phyloP scores from a whole-genome alignment of 1,140 invertebrate genomes.

The Macrocentrus cingulum region DNA sequence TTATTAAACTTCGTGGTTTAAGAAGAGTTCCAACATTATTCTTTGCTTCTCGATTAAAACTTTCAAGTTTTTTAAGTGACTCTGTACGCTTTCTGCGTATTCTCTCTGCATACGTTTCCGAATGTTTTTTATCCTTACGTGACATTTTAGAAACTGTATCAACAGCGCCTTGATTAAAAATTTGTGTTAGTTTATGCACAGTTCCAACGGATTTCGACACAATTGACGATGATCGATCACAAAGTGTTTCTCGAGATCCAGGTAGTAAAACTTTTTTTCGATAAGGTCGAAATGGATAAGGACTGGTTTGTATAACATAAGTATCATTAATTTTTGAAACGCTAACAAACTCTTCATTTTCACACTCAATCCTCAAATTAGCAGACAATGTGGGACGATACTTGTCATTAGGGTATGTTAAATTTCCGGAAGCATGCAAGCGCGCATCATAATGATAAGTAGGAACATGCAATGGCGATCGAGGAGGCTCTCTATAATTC shows the following conservation, averaged over 20 bases:
- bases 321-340: constrained; percentile 41
- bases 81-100: constrained; percentile 33
- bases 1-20: constrained; percentile 16
- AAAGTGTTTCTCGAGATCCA: not conserved
- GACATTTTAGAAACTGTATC: constrained; percentile 46
- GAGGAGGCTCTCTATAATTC: not conserved
- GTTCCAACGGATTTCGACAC: not conserved
- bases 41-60: constrained; percentile 5
- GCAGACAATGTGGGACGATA: not conserved
- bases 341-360: constrained; percentile 50
- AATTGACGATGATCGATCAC: not conserved
- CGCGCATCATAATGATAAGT: not conserved
- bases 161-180: constrained; percentile 38
- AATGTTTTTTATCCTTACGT: constrained; percentile 52
- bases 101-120: constrained; percentile 50
- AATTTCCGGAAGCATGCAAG: constrained; percentile 14
- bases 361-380: not conserved
- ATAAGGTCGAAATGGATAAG: constrained; percentile 48
- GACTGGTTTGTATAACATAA: constrained; percentile 48
- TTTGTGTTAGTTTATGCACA: constrained; percentile 35
- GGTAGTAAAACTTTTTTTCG: constrained; percentile 26
- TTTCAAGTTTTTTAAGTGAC: not conserved
- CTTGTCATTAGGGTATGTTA: not conserved
- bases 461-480: constrained; percentile 19
- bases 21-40: constrained; percentile 15